Evolutionary conservation across 2,888 invertebrate species (phyloP).

Genomic region (Latheticus oryzae): DNA sequence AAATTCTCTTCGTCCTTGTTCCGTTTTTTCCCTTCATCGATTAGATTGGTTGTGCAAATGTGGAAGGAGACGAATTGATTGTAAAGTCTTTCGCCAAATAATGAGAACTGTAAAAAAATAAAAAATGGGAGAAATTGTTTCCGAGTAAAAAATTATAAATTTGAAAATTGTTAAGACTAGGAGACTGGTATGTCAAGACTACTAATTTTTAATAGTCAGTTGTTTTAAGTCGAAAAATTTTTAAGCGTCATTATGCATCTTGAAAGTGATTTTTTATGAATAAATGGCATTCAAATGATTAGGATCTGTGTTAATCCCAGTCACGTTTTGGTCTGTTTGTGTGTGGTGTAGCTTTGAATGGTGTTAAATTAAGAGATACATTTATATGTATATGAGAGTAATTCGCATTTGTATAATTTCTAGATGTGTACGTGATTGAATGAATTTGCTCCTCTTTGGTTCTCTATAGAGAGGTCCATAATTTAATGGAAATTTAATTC

Average conservation of each 20-base stretch:
- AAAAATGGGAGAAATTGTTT: too few species aligned
- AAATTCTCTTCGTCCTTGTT: slow-evolving; percentile 1
- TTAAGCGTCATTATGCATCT: slow-evolving; percentile 22
- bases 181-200: too few species aligned
- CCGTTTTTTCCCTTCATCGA: slow-evolving; percentile 19
- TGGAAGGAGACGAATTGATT: slow-evolving; percentile 12
- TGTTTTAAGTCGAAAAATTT: too few species aligned
- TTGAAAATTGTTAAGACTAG: too few species aligned
- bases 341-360: slow-evolving; percentile 51
- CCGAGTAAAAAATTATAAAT: too few species aligned
- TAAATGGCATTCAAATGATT: slow-evolving; percentile 42
- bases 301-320: slow-evolving; percentile 47
- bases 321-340: slow-evolving; percentile 54
- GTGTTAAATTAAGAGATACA: slow-evolving; percentile 55
- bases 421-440: slow-evolving; percentile 35
- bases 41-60: slow-evolving; percentile 15
- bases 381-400: slow-evolving; percentile 48
- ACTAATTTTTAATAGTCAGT: too few species aligned
- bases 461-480: neutral
- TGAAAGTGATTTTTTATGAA: slow-evolving; percentile 33
- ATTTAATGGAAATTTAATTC: slow-evolving; percentile 15
- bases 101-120: slow-evolving; percentile 6
- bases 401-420: slow-evolving; percentile 41
- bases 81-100: neutral
- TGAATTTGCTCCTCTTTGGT: slow-evolving; percentile 15